Conservation (phyloP, 2,113 vertebrate genomes). For the Poicephalus gulielmi region DNA sequence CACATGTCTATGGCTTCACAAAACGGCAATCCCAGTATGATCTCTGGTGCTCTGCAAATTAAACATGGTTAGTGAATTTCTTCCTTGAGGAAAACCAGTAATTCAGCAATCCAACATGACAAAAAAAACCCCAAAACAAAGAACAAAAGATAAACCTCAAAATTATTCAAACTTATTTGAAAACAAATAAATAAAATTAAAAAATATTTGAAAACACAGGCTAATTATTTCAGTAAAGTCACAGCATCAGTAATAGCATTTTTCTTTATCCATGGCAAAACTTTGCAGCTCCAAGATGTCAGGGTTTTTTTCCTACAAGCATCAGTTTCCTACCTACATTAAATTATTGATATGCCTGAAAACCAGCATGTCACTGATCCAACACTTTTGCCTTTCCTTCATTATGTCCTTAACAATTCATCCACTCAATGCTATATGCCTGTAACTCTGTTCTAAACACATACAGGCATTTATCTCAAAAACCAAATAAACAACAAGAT, state of each 20-base stretch:
- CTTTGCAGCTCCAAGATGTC: neutral
- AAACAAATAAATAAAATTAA: neutral
- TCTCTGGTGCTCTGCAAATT: slow-evolving; percentile 95
- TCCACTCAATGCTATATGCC: neutral
- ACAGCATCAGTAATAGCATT: neutral
- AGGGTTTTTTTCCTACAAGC: neutral
- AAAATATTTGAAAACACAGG: neutral
- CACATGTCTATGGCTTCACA: slow-evolving; percentile 99
- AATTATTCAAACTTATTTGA: neutral
- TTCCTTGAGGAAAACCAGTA: neutral
- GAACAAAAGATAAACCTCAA: neutral
- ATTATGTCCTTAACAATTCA: neutral
- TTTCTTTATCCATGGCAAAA: neutral
- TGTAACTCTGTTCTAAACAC: neutral
- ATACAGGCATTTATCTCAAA: neutral
- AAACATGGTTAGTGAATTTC: slow-evolving; percentile 37
- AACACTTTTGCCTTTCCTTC: neutral
- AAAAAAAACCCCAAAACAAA: neutral
- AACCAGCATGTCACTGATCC: neutral
- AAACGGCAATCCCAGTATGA: slow-evolving; percentile 99
- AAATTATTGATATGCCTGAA: neutral
- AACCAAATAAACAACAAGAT: neutral
- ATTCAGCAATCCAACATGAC: slow-evolving; percentile 25
- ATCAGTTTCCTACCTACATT: neutral
- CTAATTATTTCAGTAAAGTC: neutral